Evolutionary conservation across 2,888 invertebrate species (phyloP), one percentile per base, ranked within the genome.

Genomic region (Odontomyia ornata): DNA sequence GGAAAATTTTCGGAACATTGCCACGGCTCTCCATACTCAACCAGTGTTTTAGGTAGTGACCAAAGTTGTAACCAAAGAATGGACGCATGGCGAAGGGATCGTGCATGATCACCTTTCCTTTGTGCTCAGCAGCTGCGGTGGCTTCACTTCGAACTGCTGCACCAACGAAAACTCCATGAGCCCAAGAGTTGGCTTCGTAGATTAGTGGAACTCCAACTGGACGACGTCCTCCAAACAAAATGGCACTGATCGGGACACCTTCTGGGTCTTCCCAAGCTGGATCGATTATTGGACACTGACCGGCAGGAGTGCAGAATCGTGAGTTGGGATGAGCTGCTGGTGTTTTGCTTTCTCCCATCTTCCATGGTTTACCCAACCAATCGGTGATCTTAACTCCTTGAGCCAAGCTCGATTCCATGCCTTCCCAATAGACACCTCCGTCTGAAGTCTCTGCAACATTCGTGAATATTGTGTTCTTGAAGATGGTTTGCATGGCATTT

Each of bases 61-160:
- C 99, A 85, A 99, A 98, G 89, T 99, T 99, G 90, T 99, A 99
- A 0, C 99, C 99, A 86, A 99, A 98, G 92, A 99, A 99, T 9
- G 99, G 99, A 69, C 99, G 90, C 99, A 99, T 99, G 0, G 99
- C 99, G 88, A 99, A 99, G 11, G 99, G 99, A 88, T 99, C 99
- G 88, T 99, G 95, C 98, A 99, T 98, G 43, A 99, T 93, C 0
- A 91, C 89, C 87, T 96, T 96, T 64, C 93, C 93, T 91, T 93
- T 93, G 85, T 95, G 91, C 88, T 99, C 99, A 25, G 99, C 99
- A 4, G 99, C 99, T 28, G 99, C 99, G 0, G 99, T 99, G 0
- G 99, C 92, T 87, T 99, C 99, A 76, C 98, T 98, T 81, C 97
- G 91, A 95, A 99, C 95, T 5, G 95, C 88, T 7, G 97, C 95